Conservation (phyloP, 1,140 invertebrate species). For the Heliconius hermathena region DNA sequence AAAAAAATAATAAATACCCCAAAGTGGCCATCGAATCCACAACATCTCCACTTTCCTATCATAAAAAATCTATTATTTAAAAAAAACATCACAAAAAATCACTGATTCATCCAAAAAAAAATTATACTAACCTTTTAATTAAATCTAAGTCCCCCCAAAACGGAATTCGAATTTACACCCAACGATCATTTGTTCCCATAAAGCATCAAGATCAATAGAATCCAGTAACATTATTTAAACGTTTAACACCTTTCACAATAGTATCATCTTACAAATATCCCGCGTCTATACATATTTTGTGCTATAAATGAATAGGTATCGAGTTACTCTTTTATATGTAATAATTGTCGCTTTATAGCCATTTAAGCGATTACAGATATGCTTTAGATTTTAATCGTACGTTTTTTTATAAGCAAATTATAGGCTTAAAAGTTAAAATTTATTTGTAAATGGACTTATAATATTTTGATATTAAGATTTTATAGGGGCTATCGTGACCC, state of each 20-base stretch:
- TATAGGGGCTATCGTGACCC: no score
- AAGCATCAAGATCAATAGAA: constrained; percentile 7
- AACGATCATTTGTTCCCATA: neutral
- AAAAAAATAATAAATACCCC: no score
- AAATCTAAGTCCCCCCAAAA: neutral
- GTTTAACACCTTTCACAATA: constrained; percentile 42
- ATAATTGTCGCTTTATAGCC: constrained; percentile 48
- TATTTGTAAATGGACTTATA: neutral
- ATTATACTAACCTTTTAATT: neutral
- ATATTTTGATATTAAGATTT: neutral
- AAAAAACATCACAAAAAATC: no score
- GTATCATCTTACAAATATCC: constrained; percentile 43
- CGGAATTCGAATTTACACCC: neutral
- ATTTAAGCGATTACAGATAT: constrained; percentile 46
- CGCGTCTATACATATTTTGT: constrained; percentile 30
- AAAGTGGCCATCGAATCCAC: no score
- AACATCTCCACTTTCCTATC: no score
- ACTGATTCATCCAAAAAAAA: no score
- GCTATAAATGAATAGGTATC: constrained; percentile 33
- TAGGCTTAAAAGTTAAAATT: neutral
- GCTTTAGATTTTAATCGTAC: constrained; percentile 36
- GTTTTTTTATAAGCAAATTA: neutral
- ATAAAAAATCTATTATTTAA: no score
- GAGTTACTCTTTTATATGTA: constrained; percentile 40
- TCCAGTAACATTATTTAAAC: neutral